Evolutionary conservation across 2,797 vertebrate genomes (phyloP).

Genomic region (Cossypha caffra): DNA sequence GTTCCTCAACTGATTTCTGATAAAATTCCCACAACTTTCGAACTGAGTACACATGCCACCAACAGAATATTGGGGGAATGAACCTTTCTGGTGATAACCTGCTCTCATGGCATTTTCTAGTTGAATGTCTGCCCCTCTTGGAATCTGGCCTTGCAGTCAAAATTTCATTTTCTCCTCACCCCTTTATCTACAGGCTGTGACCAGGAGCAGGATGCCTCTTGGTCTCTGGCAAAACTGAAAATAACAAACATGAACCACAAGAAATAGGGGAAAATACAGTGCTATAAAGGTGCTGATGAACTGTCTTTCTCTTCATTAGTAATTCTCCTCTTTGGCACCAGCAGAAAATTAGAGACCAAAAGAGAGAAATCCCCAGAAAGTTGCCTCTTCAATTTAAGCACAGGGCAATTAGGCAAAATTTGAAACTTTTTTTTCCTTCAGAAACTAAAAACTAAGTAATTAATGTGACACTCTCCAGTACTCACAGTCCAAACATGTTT

Average conservation of each 20-base stretch:
- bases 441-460: background rate
- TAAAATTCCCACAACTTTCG: background rate
- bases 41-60: background rate
- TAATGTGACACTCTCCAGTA: background rate
- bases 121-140: background rate
- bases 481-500: background rate
- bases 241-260: background rate
- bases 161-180: background rate
- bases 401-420: background rate
- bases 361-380: background rate
- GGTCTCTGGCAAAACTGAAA: background rate
- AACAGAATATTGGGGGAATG: background rate
- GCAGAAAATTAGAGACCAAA: background rate
- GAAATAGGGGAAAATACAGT: background rate
- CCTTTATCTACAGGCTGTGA: background rate
- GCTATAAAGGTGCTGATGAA: background rate
- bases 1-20: background rate
- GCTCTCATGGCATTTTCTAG: accelerated
- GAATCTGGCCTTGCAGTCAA: background rate
- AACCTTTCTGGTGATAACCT: background rate
- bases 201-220: background rate
- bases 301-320: background rate
- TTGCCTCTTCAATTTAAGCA: background rate
- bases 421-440: background rate
- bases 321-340: background rate